phyloP scores from a whole-genome alignment of 2,113 vertebrate genomes.

The Malaclemys terrapin region DNA sequence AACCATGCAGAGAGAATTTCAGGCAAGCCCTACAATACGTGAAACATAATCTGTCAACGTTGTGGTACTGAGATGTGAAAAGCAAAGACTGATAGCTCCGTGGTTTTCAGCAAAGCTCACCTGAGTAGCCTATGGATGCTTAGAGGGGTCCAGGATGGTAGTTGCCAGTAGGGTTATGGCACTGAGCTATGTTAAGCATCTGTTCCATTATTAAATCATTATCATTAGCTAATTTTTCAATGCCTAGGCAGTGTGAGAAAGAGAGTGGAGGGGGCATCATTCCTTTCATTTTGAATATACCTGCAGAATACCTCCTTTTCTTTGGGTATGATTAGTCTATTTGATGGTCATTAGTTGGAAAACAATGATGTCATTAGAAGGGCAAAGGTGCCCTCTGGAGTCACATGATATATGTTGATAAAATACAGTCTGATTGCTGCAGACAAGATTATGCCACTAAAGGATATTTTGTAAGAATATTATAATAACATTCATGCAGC shows the following conservation, averaged over 20 bases:
- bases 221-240: slow-evolving; percentile 57
- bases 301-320: slow-evolving; percentile 41
- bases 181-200: slow-evolving; percentile 27
- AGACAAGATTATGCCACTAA: slow-evolving; percentile 48
- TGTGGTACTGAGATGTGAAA: slow-evolving; percentile 14
- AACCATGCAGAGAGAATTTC: neutral
- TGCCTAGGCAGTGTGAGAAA: slow-evolving; percentile 15
- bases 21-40: neutral
- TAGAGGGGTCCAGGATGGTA: neutral
- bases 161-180: slow-evolving; percentile 2
- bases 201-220: slow-evolving; percentile 68
- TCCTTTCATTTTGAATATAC: slow-evolving; percentile 11
- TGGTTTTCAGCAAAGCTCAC: slow-evolving; percentile 1
- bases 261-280: neutral
- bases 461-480: slow-evolving; percentile 43
- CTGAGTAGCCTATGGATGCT: neutral
- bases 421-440: slow-evolving; percentile 53
- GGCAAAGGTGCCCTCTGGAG: slow-evolving; percentile 44
- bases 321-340: slow-evolving; percentile 7
- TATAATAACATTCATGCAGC: slow-evolving; percentile 55
- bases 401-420: slow-evolving; percentile 43
- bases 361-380: slow-evolving; percentile 36
- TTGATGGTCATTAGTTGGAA: slow-evolving; percentile 30
- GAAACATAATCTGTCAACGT: slow-evolving; percentile 19
- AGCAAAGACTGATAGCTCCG: slow-evolving; percentile 22